Conservation (phyloP, 2,797 vertebrate species). For the Numenius phaeopus region DNA sequence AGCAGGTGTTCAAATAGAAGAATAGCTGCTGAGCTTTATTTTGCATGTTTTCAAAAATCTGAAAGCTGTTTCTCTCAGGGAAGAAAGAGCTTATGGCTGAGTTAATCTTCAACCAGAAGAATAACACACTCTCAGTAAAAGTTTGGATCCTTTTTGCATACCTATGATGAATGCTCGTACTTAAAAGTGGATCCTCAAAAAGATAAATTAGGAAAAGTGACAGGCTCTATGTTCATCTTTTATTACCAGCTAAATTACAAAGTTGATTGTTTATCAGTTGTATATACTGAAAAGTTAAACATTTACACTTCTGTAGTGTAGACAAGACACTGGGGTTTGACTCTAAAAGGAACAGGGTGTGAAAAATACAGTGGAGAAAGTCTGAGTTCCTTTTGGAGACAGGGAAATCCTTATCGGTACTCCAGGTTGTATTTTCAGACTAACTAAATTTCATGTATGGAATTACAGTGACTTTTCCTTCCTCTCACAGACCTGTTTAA, state of each 20-base stretch:
- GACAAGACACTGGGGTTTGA: not conserved
- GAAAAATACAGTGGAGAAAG: not conserved
- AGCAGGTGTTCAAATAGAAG: not conserved
- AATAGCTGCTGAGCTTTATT: not conserved
- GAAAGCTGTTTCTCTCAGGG: not conserved
- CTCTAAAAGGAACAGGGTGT: not conserved
- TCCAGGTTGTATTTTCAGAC: not conserved
- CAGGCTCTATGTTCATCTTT: not conserved
- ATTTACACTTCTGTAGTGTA: not conserved
- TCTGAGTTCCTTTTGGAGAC: not conserved
- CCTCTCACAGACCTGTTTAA: not conserved
- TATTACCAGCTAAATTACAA: not conserved
- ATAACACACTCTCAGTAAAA: not conserved
- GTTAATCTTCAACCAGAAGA: constrained; percentile 3
- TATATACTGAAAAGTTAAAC: not conserved
- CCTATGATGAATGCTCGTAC: not conserved
- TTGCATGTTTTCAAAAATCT: not conserved
- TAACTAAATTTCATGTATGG: not conserved
- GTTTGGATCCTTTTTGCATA: not conserved
- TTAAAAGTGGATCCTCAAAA: not conserved
- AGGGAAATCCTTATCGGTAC: not conserved
- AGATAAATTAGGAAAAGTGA: not conserved
- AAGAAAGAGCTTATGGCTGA: not conserved
- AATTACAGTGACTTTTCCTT: not conserved
- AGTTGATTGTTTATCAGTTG: not conserved